Base-by-base conservation (phyloP, 2,888 invertebrate genomes). In the Napeogenes inachia region DNA sequence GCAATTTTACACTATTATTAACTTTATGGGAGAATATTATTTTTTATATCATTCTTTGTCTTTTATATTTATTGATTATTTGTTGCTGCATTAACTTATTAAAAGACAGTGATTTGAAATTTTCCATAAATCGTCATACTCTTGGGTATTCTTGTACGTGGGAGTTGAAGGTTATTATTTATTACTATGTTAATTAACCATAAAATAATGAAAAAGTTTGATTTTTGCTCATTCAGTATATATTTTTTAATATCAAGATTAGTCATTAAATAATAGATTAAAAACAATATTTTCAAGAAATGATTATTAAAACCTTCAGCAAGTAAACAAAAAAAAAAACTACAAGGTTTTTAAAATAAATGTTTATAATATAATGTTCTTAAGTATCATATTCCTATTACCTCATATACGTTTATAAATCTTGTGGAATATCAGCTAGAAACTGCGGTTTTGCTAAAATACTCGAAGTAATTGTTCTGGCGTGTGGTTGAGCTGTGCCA, bases 401-500 rank as follows among this genome's bases (percentile, higher is more conserved):
- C 61, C 54, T 64, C 58, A 59, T 60, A 45, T 59, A 21, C 21
- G 21, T 21, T 21, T 21, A 60, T 61, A 47, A 63, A 65, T 64
- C 62, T 59, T 61, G 38, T 60, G 59, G 64, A 68, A 68, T 66
- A 71, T 74, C 69, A 73, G 59, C 62, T 62, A 65, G 65, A 60
- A 59, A 69, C 66, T 87, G 89, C 71, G 88, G 89, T 89, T 85
- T 75, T 78, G 81, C 82, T 76, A 78, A 71, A 80, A 75, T 75
- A 75, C 73, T 77, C 73, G 72, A 73, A 74, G 80, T 87, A 87
- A 89, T 89, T 80, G 82, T 72, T 74, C 71, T 82, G 89, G 84
- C 89, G 76, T 89, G 89, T 74, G 89, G 89, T 89, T 73, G 78
- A 65, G 65, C 69, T 68, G 76, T 86, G 85, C 82, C 84, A 80